Evolutionary conservation across 2,113 vertebrate genomes (phyloP), one percentile per base, ranked within the genome.

Genomic region (Nerophis ophidion): DNA sequence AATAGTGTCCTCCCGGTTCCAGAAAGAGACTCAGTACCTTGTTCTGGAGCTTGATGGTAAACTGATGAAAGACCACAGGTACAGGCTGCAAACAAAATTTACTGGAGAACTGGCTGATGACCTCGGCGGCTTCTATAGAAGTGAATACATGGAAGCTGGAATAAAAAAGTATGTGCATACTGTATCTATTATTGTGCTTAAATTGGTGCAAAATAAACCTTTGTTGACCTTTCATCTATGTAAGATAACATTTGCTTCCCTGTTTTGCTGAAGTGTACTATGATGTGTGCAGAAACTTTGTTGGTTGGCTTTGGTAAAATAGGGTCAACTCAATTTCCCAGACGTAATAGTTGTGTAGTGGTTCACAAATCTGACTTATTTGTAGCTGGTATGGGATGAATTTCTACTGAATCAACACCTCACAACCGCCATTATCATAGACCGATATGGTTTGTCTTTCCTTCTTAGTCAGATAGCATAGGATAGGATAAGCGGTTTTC

Each of bases 111-210:
- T 98, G 79, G 89, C 93, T 0, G 91, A 95, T 0, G 93, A 96
- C 71, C 89, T 98, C 72, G 89, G 88, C 0, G 95, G 96, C 42
- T 95, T 99, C 86, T 98, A 98, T 62, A 89, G 94, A 72, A 98
- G 94, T 1, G 92, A 92, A 61, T 97, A 97, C 57, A 0, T 0
- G 0, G 93, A 95, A 0, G 6, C 49, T 0, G 1, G 0, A 0
- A 1, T 7, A 0, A 42, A 0, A 9, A 95, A 79, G 95, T 98
- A 83, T 60, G 93, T 81, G 7, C 1, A 15, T 40, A 6, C 57
- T 0, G 7, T 52, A 3, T 63, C 10, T 54, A 10, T 38, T 19
- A 36, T 15, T 42, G 13, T 45, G 13, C 2, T 17, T 57, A 1
- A 53, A 49, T 36, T 36, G 2, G 49, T 15, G 9, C 1, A 26